phyloP scores from a whole-genome alignment of 2,113 vertebrate genomes.

The Microcebus murinus region DNA sequence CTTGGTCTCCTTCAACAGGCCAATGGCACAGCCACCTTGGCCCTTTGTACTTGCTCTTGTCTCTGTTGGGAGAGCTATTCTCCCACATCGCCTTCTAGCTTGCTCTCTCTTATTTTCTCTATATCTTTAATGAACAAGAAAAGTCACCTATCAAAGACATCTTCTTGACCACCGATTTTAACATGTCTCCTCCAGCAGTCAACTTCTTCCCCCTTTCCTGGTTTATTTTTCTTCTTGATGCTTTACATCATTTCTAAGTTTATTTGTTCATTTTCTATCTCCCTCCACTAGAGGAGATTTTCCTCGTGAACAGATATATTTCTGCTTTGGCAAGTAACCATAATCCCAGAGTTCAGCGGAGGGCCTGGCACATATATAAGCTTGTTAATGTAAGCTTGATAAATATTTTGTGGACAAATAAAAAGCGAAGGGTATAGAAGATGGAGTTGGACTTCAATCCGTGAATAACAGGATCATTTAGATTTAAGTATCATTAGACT shows the following conservation, averaged over 20 bases:
- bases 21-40: accelerated
- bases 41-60: background rate
- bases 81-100: background rate
- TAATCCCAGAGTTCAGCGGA: background rate
- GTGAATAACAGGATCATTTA: background rate
- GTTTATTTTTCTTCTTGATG: background rate
- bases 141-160: background rate
- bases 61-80: background rate
- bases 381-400: background rate
- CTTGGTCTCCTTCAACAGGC: background rate
- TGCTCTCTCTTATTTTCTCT: background rate
- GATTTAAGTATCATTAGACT: background rate
- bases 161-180: background rate
- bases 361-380: background rate
- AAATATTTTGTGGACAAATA: background rate
- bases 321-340: background rate
- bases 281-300: background rate
- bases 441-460: background rate
- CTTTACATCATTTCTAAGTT: background rate
- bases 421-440: background rate
- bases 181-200: background rate
- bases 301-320: background rate
- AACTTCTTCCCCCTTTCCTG: background rate
- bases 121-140: background rate
- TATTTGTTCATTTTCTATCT: background rate